Conservation (phyloP, 2,797 vertebrate genomes). For the Steatocranus sp. region DNA sequence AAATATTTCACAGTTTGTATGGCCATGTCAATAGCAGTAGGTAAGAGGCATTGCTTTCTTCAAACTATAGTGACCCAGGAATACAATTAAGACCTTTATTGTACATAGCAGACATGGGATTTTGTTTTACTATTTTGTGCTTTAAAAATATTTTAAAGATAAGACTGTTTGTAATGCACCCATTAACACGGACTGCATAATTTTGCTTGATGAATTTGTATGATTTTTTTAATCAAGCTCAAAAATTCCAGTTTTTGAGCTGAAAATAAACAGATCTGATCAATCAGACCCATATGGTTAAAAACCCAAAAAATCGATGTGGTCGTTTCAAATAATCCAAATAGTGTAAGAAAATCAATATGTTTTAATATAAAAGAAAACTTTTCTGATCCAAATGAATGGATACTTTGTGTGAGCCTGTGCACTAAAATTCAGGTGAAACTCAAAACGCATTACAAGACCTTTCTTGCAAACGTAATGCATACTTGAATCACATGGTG, state of each 20-base stretch:
- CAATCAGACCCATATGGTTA: background rate
- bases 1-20: background rate
- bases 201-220: background rate
- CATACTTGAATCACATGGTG: background rate
- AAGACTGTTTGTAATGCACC: background rate
- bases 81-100: background rate
- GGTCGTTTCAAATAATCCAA: background rate
- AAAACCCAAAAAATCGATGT: accelerated
- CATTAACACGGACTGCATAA: background rate
- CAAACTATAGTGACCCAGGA: background rate
- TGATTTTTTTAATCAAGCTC: accelerated
- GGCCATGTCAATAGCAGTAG: background rate
- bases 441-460: background rate
- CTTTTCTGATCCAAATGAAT: background rate
- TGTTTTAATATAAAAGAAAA: background rate
- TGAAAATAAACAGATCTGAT: background rate
- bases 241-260: background rate
- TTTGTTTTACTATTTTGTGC: background rate
- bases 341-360: background rate
- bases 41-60: background rate
- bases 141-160: background rate
- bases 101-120: background rate
- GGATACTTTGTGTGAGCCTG: background rate
- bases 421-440: background rate
- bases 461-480: accelerated